Evolutionary conservation across 1,140 invertebrate species (phyloP), one percentile per base, ranked within the genome.

Genomic region (Orussus abietinus): DNA sequence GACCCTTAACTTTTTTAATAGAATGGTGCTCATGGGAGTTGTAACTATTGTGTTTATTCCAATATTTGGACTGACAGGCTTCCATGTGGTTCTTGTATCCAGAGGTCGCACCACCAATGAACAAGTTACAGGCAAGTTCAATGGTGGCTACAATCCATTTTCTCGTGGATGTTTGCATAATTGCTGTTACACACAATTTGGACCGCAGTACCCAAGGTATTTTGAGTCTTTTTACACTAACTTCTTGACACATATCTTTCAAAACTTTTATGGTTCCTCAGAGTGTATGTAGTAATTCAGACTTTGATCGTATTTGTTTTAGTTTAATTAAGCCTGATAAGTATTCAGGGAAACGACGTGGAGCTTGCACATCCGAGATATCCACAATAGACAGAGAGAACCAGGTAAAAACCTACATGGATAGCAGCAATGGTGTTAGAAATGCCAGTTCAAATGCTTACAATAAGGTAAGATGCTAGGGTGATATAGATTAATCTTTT

Each of bases 81-180:
- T 99, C 75, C 96, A 99, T 72, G 86, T 98, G 75, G 86, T 98
- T 51, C 78, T 99, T 43, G 93, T 99, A 28, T 90, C 92, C 10
- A 79, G 93, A 57, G 97, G 96, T n/a, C 81, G 96, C 42, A 99
- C 97, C n/a, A 99, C 97, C 42, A 99, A 99, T 77, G 97, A 99
- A 76, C 96, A 99, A 80, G 94, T 98, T 20, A 98, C 96, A 3
- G 94, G 93, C 26, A 98, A 98, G 78, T 98, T 98, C 77, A 91
- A 92, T 66, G 92, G 92, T 36, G 93, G 92, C 15, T 93, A 91
- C 68, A 98, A 98, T 81, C 95, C 95, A 38, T 98, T 97, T 74
- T 94, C 91, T 4, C 80, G 85, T 66, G 93, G 93, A 26, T 97
- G 93, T 67, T 85, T 87, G 77, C 80, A 84, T 59, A 98, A 98